Percentiles rank a stretch among this genome's conserved stretches.
Conservation (phyloP, 2,888 invertebrate species). For the Griposia aprilina region DNA sequence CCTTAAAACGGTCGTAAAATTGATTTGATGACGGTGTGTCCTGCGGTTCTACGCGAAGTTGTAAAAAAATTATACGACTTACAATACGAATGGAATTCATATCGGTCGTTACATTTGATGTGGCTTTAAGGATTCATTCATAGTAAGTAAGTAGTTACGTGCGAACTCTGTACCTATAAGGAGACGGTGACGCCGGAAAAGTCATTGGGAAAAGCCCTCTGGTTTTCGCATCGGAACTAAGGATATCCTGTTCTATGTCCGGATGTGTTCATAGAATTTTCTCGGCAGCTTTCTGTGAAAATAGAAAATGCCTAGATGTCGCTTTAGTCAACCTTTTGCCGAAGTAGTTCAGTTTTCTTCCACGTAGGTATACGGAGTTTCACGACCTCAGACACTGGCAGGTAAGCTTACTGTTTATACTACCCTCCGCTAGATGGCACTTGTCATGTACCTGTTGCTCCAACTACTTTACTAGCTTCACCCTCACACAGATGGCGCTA, state of each 20-base stretch:
- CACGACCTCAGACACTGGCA: neutral
- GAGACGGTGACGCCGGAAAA: neutral
- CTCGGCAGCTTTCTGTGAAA: neutral
- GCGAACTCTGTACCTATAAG: slow-evolving; percentile 21
- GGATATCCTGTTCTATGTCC: neutral
- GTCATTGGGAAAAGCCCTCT: slow-evolving; percentile 47
- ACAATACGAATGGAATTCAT: slow-evolving; percentile 68
- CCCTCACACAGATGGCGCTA: slow-evolving; percentile 59
- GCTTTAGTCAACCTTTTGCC: slow-evolving; percentile 8
- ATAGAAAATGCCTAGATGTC: slow-evolving; percentile 50
- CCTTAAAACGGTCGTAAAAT: slow-evolving; percentile 62
- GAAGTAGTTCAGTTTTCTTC: slow-evolving; percentile 15
- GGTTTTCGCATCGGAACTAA: slow-evolving; percentile 31
- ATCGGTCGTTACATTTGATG: slow-evolving; percentile 63
- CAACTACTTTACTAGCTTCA: neutral
- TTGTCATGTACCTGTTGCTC: slow-evolving; percentile 1
- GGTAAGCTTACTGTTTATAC: neutral
- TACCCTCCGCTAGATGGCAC: slow-evolving; percentile 57
- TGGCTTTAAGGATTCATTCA: slow-evolving; percentile 67
- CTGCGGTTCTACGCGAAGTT: slow-evolving; percentile 61
- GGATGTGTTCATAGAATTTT: neutral
- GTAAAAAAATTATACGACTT: slow-evolving; percentile 67
- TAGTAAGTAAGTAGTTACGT: slow-evolving; percentile 52
- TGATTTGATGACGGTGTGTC: slow-evolving; percentile 64
- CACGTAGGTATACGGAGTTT: slow-evolving; percentile 2